These are phyloP conservation scores for Eunapius fragilis DNA, from an alignment of 37 sponge, comb jelly and placozoan species.

Conservation along the genomic window DNA sequence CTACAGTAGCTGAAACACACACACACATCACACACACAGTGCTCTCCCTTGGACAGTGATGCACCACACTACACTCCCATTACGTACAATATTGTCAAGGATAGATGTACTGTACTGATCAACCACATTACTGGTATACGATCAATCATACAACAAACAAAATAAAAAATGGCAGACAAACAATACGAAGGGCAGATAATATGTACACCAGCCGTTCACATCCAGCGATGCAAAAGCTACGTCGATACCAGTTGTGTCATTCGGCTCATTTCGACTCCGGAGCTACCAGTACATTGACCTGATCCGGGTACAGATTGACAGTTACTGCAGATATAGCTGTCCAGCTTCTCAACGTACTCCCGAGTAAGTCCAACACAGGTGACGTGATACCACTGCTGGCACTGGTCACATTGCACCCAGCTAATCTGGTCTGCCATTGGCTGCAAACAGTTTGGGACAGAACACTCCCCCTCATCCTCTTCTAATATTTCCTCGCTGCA, in stretches of 20 bases:
- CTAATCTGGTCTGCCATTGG: conserved; percentile 74
- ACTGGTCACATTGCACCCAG: conserved; percentile 96
- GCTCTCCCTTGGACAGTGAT: no score
- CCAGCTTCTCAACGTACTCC: conserved; percentile 76
- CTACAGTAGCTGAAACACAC: no score
- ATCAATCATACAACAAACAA: not conserved
- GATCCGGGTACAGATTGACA: conserved; percentile 26
- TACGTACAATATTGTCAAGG: no score
- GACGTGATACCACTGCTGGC: conserved; percentile 93
- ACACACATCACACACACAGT: no score
- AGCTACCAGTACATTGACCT: not conserved
- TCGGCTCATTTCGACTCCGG: not conserved
- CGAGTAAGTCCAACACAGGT: conserved; percentile 81
- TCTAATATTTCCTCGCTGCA: conserved; percentile 48
- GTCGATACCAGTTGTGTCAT: not conserved
- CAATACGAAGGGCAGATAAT: not conserved
- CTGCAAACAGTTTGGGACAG: conserved; percentile 65
- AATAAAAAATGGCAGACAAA: not conserved
- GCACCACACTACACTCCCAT: no score
- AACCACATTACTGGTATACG: no score
- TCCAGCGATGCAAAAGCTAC: not conserved
- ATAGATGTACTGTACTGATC: no score
- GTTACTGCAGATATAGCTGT: conserved; percentile 66
- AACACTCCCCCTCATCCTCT: conserved; percentile 70
- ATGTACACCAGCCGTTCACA: not conserved